Conservation (phyloP, 2,888 invertebrate species). For the Linyphia triangularis region DNA sequence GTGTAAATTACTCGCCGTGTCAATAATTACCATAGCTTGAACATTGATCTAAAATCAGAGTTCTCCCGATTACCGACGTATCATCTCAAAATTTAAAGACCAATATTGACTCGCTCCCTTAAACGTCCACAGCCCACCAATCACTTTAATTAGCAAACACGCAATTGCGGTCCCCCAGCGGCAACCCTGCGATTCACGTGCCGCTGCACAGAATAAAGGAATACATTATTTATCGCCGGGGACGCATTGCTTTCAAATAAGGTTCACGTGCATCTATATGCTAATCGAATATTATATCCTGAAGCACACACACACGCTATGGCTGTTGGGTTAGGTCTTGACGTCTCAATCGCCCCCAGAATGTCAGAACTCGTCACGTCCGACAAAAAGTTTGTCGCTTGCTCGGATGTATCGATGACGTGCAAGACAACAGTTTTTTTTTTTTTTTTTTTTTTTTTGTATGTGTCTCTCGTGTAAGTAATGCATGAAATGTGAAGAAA, state of each 20-base stretch:
- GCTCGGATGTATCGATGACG: no score
- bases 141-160: slow-evolving; percentile 3
- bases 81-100: no score
- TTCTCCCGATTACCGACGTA: no score
- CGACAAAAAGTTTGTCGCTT: no score
- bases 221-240: slow-evolving; percentile 71
- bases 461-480: no score
- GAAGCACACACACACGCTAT: slow-evolving; percentile 17
- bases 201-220: slow-evolving; percentile 49
- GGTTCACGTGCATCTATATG: slow-evolving; percentile 53
- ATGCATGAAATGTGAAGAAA: no score
- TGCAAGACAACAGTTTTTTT: no score
- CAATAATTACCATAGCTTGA: no score
- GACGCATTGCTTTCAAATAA: slow-evolving; percentile 52
- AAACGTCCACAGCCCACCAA: not conserved
- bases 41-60: no score
- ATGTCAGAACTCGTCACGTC: slow-evolving; percentile 32
- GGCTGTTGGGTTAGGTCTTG: slow-evolving; percentile 46
- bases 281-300: slow-evolving; percentile 66
- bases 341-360: slow-evolving; percentile 44
- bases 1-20: no score
- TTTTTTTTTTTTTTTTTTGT: no score
- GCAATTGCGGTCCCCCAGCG: not conserved
- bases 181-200: slow-evolving; percentile 46
- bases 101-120: not conserved